Conservation (phyloP, 2,797 vertebrate species). For the Bradypodion pumilum region DNA sequence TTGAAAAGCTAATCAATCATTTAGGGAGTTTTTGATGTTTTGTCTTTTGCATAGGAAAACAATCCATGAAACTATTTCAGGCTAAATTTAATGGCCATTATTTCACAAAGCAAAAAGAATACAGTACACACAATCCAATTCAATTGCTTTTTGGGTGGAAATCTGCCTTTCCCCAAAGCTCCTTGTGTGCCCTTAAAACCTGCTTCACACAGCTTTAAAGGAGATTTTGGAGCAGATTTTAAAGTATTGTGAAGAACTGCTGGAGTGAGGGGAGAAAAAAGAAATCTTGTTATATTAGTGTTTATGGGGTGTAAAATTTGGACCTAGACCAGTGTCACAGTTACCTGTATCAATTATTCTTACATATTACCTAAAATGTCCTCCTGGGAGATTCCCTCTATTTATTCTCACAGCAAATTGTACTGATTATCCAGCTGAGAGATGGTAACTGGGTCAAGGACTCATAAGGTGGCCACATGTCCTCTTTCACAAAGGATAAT, state of each 20-base stretch:
- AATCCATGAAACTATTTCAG: not conserved
- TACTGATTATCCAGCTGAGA: not conserved
- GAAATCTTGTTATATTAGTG: not conserved
- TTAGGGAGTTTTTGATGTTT: not conserved
- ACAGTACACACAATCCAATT: not conserved
- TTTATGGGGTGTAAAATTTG: not conserved
- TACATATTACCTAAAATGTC: not conserved
- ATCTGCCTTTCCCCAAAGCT: not conserved
- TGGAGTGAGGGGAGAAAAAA: not conserved
- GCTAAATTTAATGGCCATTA: not conserved
- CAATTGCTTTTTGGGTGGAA: not conserved
- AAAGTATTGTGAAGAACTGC: not conserved
- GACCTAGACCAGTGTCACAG: not conserved
- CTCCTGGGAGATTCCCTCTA: not conserved
- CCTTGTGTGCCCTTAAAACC: not conserved
- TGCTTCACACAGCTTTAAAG: not conserved
- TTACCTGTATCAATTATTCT: not conserved
- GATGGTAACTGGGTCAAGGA: not conserved
- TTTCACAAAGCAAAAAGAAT: not conserved
- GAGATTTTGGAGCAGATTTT: not conserved
- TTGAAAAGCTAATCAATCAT: constrained; percentile 6
- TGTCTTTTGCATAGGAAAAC: not conserved
- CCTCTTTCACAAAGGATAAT: too few relatives aligned
- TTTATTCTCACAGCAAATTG: not conserved
- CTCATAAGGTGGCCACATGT: too few relatives aligned